Conservation (phyloP, 2,888 invertebrate species). For the Alentia gelatinosa region DNA sequence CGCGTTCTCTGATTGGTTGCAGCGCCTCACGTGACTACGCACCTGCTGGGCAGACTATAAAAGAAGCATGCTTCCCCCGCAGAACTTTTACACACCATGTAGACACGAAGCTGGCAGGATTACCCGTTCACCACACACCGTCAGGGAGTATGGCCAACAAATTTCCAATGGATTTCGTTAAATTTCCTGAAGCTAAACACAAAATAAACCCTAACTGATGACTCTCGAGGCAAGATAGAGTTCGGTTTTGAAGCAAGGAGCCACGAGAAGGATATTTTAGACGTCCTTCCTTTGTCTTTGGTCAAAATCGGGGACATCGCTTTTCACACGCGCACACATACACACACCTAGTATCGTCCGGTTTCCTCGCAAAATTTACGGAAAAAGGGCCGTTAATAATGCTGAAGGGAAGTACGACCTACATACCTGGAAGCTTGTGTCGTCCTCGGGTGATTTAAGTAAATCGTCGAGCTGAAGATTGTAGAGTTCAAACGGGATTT, state of each 20-base stretch:
- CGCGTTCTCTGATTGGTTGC: background rate
- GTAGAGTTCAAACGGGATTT: background rate
- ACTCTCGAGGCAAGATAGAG: background rate
- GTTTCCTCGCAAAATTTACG: background rate
- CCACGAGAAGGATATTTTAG: background rate
- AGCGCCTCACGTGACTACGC: background rate
- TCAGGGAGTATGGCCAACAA: background rate
- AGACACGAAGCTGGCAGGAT: background rate
- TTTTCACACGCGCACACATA: background rate
- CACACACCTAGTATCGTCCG: background rate
- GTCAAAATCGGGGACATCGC: background rate
- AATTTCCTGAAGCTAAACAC: no score
- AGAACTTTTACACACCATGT: background rate
- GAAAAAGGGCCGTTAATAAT: background rate
- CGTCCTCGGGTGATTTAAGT: background rate
- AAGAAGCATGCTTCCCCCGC: background rate
- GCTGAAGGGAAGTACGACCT: background rate
- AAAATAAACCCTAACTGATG: no score
- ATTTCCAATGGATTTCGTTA: no score
- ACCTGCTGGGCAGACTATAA: background rate
- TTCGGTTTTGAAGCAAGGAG: background rate
- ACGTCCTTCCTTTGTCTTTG: conserved; percentile 24
- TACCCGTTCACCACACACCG: background rate
- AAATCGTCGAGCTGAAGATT: background rate
- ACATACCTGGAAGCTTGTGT: background rate